Percentiles rank a stretch among this genome's conserved stretches.
phyloP scores from a whole-genome alignment of 2,888 invertebrate species.

The Callinectes sapidus region DNA sequence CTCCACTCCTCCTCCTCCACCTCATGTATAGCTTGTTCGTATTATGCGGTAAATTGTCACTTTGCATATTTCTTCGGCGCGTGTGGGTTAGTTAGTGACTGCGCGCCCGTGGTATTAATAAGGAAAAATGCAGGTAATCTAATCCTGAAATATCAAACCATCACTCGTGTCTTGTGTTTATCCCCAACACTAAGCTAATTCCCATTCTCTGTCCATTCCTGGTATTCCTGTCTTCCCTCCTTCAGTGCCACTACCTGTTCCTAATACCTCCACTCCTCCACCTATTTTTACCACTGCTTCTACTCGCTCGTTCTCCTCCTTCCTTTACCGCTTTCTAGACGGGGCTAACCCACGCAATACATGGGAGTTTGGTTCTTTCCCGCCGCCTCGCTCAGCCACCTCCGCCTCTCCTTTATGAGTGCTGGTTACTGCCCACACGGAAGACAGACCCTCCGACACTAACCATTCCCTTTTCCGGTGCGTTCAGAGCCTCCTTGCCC shows the following conservation, averaged over 20 bases:
- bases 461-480: not conserved
- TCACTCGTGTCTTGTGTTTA: not conserved
- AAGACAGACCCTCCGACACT: conserved; percentile 21
- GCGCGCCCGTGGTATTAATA: not conserved
- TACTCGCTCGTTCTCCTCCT: not conserved
- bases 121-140: not conserved
- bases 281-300: not conserved
- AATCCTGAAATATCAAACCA: not conserved
- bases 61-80: not conserved
- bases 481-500: not conserved
- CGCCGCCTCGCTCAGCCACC: not conserved
- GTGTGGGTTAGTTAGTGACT: not conserved
- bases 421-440: not conserved
- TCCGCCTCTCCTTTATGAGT: conserved; percentile 20
- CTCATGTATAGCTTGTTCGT: not conserved
- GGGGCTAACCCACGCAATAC: conserved; percentile 3
- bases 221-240: not conserved
- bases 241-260: not conserved
- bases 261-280: not conserved
- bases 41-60: not conserved
- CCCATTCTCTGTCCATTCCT: not conserved
- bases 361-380: not conserved
- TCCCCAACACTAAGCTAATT: not conserved
- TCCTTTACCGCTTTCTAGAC: not conserved
- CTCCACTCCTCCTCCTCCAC: too few relatives aligned